Base-by-base conservation (phyloP, 2,113 vertebrate species). In the Maylandia zebra region DNA sequence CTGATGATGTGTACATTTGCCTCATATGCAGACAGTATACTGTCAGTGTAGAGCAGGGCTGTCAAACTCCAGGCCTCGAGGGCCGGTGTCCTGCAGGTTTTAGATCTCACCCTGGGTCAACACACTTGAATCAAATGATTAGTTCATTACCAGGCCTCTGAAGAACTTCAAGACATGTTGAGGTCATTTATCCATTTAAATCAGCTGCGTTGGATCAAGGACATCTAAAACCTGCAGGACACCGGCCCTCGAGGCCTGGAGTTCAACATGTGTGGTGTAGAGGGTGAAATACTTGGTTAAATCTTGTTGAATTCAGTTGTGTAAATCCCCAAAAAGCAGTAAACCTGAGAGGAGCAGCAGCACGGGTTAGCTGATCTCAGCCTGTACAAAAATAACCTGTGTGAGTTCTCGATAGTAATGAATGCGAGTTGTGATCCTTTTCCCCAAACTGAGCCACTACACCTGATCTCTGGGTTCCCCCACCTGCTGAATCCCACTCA, bases 51-150 rank as follows among this genome's bases (percentile, higher is more conserved):
- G 53, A 24, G 52, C 52, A 55, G 52, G n/a, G 52, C 5, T 55
- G 52, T 55, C 52, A 4, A 22, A 0, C 52, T 22, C 10, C 52
- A 55, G 52, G n/a, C 52, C 52, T 22, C 11, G 11, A 56, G 53
- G 53, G 22, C 53, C 2, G 6, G 53, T 56, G 53, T 27, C 53
- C 22, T 27, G 24, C 22, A 57, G 12, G 22, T 27, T 27, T 27
- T 57, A 27, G 22, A 57, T 0, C 0, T 14, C 0, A 27, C 55
- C 24, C 4, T 57, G 24, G 55, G 22, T 27, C 24, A 57, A 27
- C 55, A 57, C 55, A 57, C 22, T 1, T 56, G 22, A 55, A 27
- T 56, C 55, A 56, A 1, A 56, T 56, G 55, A 56, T 13, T 8
- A 56, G 53, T 27, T 56, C 11, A 27, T 56, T 56, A 3, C 11